Evolutionary conservation across 2,113 vertebrate species (phyloP), one percentile per base, ranked within the genome.

Genomic region (Perca fluviatilis): DNA sequence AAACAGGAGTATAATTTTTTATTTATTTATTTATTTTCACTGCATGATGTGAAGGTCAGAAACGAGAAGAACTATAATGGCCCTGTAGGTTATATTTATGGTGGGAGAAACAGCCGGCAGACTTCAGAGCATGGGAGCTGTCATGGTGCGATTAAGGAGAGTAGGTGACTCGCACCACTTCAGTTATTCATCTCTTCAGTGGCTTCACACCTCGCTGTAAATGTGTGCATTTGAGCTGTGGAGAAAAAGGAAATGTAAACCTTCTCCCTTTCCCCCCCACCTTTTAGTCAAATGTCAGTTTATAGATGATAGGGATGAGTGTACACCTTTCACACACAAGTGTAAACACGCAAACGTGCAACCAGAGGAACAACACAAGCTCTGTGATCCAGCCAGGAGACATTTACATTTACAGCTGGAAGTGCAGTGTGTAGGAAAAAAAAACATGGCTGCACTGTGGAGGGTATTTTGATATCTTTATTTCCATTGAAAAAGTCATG

Each of bases 381-480:
- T 70, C 51, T 86, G 15, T 77, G 73, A 87, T 84, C 74, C 62
- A 53, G 47, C 27, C 27, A 27, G 27, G 54, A 66, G 81, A 69
- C 19, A 13, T 85, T 85, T 79, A 69, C 19, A 13, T 85, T 85
- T 79, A 64, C 40, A 76, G 54, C 63, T 82, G 36, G 6, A 67
- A 25, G 66, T 67, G 71, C 2, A 65, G 76, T 14, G 50, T 46
- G 62, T 16, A 46, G 47, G 58, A 30, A 57, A 63, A 15, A 6
- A 6, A 0, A 5, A 30, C 30, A 30, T 62, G 70, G 79, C 77
- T 74, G 56, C 54, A 54, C 77, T 77, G 75, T 86, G 27, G 86
- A 77, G 76, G 30, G 63, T 84, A n/a, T 88, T 86, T 69, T 71
- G 70, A 88, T 83, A 69, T 88, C 80, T 92, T 86, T 71, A 83